phyloP scores from a whole-genome alignment of 2,888 invertebrate genomes.

The Melitaea athalia region DNA sequence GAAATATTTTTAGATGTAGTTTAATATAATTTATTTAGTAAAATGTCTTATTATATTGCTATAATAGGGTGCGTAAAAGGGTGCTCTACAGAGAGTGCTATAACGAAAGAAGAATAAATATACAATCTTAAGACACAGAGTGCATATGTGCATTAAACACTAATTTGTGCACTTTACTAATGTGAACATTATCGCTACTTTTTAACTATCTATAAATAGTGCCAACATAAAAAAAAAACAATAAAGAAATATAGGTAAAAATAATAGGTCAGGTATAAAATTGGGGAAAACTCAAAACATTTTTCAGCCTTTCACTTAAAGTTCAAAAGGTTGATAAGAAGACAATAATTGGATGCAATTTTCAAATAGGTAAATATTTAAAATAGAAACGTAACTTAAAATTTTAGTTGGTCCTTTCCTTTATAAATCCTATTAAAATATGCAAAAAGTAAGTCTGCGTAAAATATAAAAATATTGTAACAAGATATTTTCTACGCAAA shows the following conservation, averaged over 20 bases:
- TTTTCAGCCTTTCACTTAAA: conserved; percentile 1
- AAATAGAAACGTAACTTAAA: not conserved
- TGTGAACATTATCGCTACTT: conserved; percentile 47
- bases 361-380: not conserved
- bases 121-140: conserved; percentile 39
- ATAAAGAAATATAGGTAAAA: not conserved
- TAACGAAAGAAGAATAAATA: conserved; percentile 37
- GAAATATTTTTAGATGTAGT: not conserved
- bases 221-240: not conserved
- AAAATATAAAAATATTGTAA: too few relatives aligned
- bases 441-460: too few relatives aligned
- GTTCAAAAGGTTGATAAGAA: conserved; percentile 13
- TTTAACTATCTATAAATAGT: conserved; percentile 26
- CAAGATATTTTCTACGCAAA: too few relatives aligned
- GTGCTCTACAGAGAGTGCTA: conserved; percentile 44
- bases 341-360: conserved; percentile 20
- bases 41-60: conserved; percentile 11
- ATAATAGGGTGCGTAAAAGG: conserved; percentile 41
- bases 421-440: not conserved
- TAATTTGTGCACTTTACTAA: conserved; percentile 54
- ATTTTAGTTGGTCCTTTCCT: not conserved
- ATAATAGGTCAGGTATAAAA: too few relatives aligned
- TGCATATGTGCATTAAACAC: conserved; percentile 51
- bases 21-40: not conserved
- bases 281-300: not conserved